Percentiles rank a stretch among this genome's conserved stretches.
Evolutionary conservation across 2,888 invertebrate species (phyloP).

Genomic region (Drosophila falleni): DNA sequence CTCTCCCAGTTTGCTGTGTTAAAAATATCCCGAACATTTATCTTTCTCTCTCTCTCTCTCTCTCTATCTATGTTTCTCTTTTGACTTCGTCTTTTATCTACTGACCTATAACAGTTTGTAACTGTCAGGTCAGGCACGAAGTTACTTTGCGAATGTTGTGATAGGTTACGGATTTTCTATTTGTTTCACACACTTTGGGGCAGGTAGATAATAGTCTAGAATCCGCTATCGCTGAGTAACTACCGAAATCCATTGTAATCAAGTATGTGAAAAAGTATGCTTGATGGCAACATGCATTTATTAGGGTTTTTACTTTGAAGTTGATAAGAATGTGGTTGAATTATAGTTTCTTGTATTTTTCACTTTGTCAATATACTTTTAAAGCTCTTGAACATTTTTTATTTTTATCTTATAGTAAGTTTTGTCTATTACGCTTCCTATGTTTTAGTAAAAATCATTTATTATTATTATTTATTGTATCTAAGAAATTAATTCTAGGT

Average conservation of each 20-base stretch:
- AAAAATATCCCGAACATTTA: slow-evolving; percentile 16
- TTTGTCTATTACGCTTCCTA: not conserved
- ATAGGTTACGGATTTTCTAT: slow-evolving; percentile 65
- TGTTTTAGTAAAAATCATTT: too few species aligned
- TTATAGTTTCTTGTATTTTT: not conserved
- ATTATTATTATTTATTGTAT: too few species aligned
- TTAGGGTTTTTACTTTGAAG: slow-evolving; percentile 9
- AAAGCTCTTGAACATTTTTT: not conserved
- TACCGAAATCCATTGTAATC: slow-evolving; percentile 41
- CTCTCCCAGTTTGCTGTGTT: slow-evolving; percentile 4
- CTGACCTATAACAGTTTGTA: slow-evolving; percentile 70
- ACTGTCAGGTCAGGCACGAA: slow-evolving; percentile 62
- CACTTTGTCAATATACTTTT: too few species aligned
- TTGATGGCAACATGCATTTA: slow-evolving; percentile 23
- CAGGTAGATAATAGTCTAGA: slow-evolving; percentile 55
- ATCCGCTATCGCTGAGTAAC: slow-evolving; percentile 18
- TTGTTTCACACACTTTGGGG: slow-evolving; percentile 40
- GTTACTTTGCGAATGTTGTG: slow-evolving; percentile 71
- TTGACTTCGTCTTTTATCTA: slow-evolving; percentile 48
- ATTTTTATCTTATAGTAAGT: too few species aligned
- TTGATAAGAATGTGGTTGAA: slow-evolving; percentile 20
- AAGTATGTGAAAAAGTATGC: slow-evolving; percentile 26
- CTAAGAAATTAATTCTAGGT: too few species aligned
- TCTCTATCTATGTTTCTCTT: not conserved
- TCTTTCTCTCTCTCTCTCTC: not conserved